Conservation (phyloP, 2,113 vertebrate genomes). For the Charina bottae region DNA sequence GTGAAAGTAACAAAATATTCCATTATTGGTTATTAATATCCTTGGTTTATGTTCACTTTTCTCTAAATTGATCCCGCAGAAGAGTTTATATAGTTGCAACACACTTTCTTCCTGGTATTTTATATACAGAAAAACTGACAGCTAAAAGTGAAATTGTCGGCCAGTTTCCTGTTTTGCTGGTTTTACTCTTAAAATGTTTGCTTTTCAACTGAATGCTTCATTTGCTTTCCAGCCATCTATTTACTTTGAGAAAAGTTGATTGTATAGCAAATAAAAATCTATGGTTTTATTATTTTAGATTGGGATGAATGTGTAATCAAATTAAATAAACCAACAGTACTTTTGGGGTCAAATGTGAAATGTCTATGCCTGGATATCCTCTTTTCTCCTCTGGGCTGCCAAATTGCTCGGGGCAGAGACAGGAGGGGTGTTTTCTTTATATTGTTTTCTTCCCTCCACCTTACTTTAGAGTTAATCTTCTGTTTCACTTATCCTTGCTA, state of each 20-base stretch:
- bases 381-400: background rate
- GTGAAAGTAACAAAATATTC: background rate
- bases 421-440: background rate
- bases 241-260: conserved; percentile 41
- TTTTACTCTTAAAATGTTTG: conserved; percentile 42
- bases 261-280: conserved; percentile 40
- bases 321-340: background rate
- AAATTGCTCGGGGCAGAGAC: background rate
- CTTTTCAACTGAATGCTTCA: conserved; percentile 50
- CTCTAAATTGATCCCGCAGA: fast-evolving
- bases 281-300: conserved; percentile 8
- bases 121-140: conserved; percentile 49
- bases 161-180: conserved; percentile 31
- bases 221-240: conserved; percentile 44
- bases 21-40: fast-evolving
- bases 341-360: background rate
- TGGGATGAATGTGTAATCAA: conserved; percentile 11
- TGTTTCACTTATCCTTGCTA: background rate
- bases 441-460: background rate
- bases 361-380: background rate
- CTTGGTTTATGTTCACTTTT: background rate
- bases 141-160: conserved; percentile 26
- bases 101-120: conserved; percentile 39
- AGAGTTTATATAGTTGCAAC: background rate
- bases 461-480: background rate